phyloP scores from a whole-genome alignment of 1,140 invertebrate genomes.

The Parapsyche elsis region DNA sequence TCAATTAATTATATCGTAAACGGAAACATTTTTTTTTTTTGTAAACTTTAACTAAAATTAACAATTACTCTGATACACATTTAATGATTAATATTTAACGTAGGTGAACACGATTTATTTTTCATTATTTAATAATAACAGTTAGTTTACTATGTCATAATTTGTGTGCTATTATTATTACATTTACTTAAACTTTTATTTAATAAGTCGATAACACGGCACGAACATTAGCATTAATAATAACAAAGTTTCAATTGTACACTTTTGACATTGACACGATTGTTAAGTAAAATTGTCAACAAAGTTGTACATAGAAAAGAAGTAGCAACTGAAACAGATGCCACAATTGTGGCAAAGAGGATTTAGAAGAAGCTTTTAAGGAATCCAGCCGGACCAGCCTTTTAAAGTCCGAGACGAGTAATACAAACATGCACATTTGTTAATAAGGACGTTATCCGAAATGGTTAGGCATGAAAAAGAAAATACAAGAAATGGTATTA shows the following conservation, averaged over 20 bases:
- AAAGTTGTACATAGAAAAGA: constrained; percentile 51
- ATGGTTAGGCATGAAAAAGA: constrained; percentile 48
- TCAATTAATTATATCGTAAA: neutral
- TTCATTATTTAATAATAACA: constrained; percentile 40
- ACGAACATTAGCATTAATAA: constrained; percentile 52
- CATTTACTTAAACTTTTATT: constrained; percentile 52
- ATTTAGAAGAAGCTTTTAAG: constrained; percentile 90
- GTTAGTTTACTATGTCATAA: constrained; percentile 51
- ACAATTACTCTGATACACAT: constrained; percentile 35
- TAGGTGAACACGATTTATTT: constrained; percentile 55
- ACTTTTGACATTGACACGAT: constrained; percentile 32
- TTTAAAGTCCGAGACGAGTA: constrained; percentile 31
- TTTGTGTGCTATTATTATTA: constrained; percentile 56
- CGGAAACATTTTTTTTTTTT: constrained; percentile 12
- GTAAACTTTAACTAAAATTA: constrained; percentile 37
- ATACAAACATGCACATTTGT: constrained; percentile 1
- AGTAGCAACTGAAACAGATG: constrained; percentile 51
- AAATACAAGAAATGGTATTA: constrained; percentile 43
- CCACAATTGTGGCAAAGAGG: constrained; percentile 19
- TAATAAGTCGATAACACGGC: constrained; percentile 53
- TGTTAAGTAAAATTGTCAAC: constrained; percentile 49
- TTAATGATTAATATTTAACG: constrained; percentile 42
- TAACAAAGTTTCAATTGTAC: constrained; percentile 50
- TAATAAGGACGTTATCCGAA: constrained; percentile 27
- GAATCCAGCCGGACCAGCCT: constrained; percentile 88